Evolutionary conservation across 2,888 invertebrate species (phyloP), one percentile per base, ranked within the genome.

Genomic region (Galeopsomyia nigrocyanea): DNA sequence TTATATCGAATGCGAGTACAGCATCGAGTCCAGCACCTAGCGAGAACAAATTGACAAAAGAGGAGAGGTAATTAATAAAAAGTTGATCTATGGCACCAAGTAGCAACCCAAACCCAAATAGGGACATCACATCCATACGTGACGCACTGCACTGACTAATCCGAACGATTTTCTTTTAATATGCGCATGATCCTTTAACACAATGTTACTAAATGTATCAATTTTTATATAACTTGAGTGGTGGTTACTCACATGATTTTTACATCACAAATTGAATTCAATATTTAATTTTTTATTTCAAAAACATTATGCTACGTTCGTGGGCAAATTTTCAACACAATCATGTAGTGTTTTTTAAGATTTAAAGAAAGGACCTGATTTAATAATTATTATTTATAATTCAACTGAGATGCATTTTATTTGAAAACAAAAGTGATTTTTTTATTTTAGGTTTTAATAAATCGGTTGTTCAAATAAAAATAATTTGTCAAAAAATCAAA

Each of bases 1-100:
- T 91, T 55, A 91, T 90, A 75, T 91, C 90, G 1, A 90, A 90
- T 78, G 88, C 91, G n/a, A 90, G 90, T 77, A 89, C 90, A 14
- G 89, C 89, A 26, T 87, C 86, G 71, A 89, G 89, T 81, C 88
- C 89, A 0, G 87, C 89, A 3, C 89, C 89, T 5, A 88, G 87
- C 76, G 90, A 90, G 77, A 89, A 89, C 77, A 89, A 90, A 82
- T 82, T 88, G 77, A 86, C 88, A 57, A 90, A 89, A 79, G 89
- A 91, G 77, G 90, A 90, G 78, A 88, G 89, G 87, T 88, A 79
- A 78, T 68, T 71, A 64, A 70, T 47, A 39, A 3, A 13, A 53
- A 53, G 19, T 53, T 21, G n/a, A 53, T 53, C 13, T 19, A 19
- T 19, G 21, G 21, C 10, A 19, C 17, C 51, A n/a, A 3, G 16